Evolutionary conservation across 2,888 invertebrate genomes (phyloP).

Genomic region (Stomorhina lunata): DNA sequence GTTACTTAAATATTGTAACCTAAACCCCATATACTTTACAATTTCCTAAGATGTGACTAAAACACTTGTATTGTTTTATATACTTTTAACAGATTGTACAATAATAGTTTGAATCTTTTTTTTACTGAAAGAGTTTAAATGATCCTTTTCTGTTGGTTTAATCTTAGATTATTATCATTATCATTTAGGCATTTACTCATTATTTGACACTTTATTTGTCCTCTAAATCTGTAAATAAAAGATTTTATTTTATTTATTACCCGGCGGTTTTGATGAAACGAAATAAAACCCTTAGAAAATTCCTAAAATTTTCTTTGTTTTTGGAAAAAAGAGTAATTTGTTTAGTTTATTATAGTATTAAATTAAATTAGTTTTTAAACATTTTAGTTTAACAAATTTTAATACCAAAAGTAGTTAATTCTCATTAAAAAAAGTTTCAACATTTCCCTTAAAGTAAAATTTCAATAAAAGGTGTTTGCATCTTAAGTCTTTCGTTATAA

Average conservation of each 20-base stretch:
- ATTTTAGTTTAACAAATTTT: too few relatives aligned
- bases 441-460: too few relatives aligned
- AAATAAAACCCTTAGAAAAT: too few relatives aligned
- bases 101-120: slow-evolving; percentile 23
- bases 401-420: too few relatives aligned
- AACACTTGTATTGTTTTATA: background rate
- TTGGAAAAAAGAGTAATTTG: too few relatives aligned
- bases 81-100: background rate
- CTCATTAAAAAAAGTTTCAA: too few relatives aligned
- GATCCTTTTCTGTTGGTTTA: slow-evolving; percentile 42
- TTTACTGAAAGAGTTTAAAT: slow-evolving; percentile 19
- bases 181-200: slow-evolving; percentile 61
- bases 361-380: too few relatives aligned
- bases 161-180: slow-evolving; percentile 57
- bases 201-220: slow-evolving; percentile 61
- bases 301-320: too few relatives aligned
- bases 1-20: slow-evolving; percentile 8
- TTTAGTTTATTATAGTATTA: too few relatives aligned
- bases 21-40: background rate
- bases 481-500: too few relatives aligned
- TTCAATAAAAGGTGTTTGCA: too few relatives aligned
- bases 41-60: background rate
- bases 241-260: background rate
- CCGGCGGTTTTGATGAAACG: too few relatives aligned
- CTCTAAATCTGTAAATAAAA: background rate